These are phyloP conservation scores for Cetonia aurata DNA, from an alignment of 2,888 invertebrate species.

Conservation along the genomic window DNA sequence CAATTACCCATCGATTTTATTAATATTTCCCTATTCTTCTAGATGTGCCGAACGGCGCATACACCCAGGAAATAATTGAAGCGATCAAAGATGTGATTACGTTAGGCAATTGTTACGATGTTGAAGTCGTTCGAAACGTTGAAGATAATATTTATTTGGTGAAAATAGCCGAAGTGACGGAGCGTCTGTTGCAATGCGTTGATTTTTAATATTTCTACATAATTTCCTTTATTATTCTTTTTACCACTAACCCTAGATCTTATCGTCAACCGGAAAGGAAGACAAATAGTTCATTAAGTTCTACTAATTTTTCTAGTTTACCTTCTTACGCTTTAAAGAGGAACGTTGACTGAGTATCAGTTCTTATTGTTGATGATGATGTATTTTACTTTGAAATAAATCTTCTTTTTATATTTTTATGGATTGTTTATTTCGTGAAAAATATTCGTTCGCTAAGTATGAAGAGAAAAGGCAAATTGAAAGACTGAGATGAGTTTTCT, in stretches of 20 bases:
- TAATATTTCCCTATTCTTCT: neutral
- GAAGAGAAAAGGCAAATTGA: no score
- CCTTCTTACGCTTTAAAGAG: neutral
- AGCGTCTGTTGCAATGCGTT: neutral
- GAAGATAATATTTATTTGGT: slow-evolving; percentile 48
- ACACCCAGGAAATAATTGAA: neutral
- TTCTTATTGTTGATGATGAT: neutral
- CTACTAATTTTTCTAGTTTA: neutral
- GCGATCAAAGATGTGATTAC: slow-evolving; percentile 44
- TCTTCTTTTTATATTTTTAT: neutral
- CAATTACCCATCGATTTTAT: neutral
- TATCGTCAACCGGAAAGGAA: neutral
- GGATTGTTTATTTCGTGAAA: no score
- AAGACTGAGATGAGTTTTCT: no score
- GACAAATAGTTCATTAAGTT: neutral
- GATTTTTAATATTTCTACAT: slow-evolving; percentile 12
- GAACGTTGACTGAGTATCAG: neutral
- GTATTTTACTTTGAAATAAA: neutral
- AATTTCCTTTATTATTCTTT: neutral
- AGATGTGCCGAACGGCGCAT: neutral
- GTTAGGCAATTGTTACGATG: slow-evolving; percentile 49
- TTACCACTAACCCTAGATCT: no score
- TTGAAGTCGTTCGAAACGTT: slow-evolving; percentile 47
- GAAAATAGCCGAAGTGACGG: slow-evolving; percentile 52
- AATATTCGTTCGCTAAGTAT: no score